phyloP scores from a whole-genome alignment of 2,113 vertebrate genomes.

The Austrofundulus limnaeus region DNA sequence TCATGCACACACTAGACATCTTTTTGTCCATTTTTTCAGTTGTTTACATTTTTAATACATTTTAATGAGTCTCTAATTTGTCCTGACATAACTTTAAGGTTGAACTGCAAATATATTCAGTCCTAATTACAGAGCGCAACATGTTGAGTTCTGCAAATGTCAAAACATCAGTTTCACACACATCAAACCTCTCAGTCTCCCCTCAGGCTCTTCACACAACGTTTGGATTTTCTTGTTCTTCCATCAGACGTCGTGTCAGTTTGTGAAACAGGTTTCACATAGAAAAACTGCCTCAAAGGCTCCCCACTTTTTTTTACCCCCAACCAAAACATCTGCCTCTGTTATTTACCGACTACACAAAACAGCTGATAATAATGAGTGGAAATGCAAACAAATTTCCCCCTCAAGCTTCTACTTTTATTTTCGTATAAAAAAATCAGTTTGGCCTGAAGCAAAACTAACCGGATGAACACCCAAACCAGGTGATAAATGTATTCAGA shows the following conservation, averaged over 20 bases:
- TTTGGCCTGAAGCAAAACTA: constrained; percentile 9
- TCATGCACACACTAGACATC: background rate
- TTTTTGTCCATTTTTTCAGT: background rate
- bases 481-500: background rate
- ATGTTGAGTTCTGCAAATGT: too few species aligned
- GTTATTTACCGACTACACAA: background rate
- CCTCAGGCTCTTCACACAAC: too few species aligned
- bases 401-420: background rate
- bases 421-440: constrained; percentile 11
- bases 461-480: background rate
- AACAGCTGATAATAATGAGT: background rate
- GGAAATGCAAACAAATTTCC: background rate
- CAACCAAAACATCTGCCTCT: background rate
- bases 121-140: too few species aligned
- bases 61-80: too few species aligned
- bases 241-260: background rate
- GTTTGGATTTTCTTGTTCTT: too few species aligned
- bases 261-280: background rate
- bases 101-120: too few species aligned
- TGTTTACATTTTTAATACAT: background rate
- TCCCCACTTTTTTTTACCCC: background rate
- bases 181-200: too few species aligned
- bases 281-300: background rate
- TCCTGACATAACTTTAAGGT: too few species aligned
- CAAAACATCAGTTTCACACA: too few species aligned